Evolutionary conservation across 2,113 vertebrate species (phyloP), one percentile per base, ranked within the genome.

Genomic region (Ceyx margarethae): DNA sequence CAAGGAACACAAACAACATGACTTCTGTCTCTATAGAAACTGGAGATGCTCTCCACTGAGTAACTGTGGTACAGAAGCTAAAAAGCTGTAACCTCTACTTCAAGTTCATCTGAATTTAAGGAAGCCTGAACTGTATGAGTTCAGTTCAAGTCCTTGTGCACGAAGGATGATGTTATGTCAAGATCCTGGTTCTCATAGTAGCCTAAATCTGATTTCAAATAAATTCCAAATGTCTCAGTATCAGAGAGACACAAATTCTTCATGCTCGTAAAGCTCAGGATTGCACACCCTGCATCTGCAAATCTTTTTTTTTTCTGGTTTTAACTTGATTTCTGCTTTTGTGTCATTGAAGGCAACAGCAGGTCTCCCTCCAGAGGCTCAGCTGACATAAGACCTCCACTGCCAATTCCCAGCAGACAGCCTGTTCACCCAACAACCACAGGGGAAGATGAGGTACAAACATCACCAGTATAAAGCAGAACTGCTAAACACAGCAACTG

Each of bases 361-460:
- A 97, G 97, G 83, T 95, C 90, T 8, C 97, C 95, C 56, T 93
- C 97, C 10, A 97, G 97, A 95, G 67, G 46, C 4, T 4, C 85
- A 45, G 73, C 79, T 7, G 98, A 98, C 25, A 7, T 64, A 48
- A 97, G 97, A 33, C 93, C 96, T 40, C 97, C 96, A 0, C 8
- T 97, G 67, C 97, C 97, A 8, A 33, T 96, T 78, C 97, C 97
- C 3, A 94, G 33, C 91, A 97, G 89, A 65, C 97, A 88, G 60
- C 71, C 15, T 15, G n/a, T 57, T 67, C 94, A 79, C 28, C 91
- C 92, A 26, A 48, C 93, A 5, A 89, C 90, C 37, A 60, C 26
- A 0, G 91, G 42, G 21, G 95, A 97, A 54, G 85, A 95, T 19
- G 97, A 97, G 95, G 97, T 98, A 97, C 82, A 64, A 54, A 29